These are phyloP conservation scores for Microctonus hyperodae DNA, from an alignment of 2,888 invertebrate genomes.

Conservation along the genomic window DNA sequence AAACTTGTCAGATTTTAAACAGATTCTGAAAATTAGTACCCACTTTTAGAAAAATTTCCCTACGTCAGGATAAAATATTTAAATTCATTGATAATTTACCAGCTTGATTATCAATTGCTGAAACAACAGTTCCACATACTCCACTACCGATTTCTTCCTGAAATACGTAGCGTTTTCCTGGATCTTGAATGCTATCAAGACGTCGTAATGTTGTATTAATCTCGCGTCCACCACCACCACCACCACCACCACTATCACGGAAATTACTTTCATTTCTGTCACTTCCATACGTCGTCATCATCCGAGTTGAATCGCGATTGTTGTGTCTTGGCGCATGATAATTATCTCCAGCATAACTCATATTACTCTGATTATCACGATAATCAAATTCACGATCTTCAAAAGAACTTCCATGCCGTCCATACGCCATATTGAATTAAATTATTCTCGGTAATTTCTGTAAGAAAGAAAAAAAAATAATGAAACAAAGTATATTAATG, in stretches of 20 bases:
- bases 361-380: neutral
- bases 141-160: conserved; percentile 76
- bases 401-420: neutral
- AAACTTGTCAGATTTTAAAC: too few relatives aligned
- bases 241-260: neutral
- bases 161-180: conserved; percentile 77
- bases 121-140: conserved; percentile 79
- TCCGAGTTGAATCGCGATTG: neutral
- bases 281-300: neutral
- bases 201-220: conserved; percentile 45
- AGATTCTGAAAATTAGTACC: too few relatives aligned
- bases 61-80: neutral
- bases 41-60: too few relatives aligned
- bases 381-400: neutral
- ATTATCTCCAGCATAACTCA: neutral
- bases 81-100: conserved; percentile 60
- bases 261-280: neutral
- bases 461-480: neutral
- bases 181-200: conserved; percentile 76
- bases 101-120: conserved; percentile 74
- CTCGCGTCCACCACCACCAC: neutral
- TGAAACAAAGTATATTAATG: too few relatives aligned
- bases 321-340: neutral
- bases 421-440: neutral
- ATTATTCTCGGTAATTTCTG: neutral